Percentiles rank a stretch among this genome's conserved stretches.
phyloP scores from a whole-genome alignment of 2,797 vertebrate genomes.

The Scolopax bukidnonensis region DNA sequence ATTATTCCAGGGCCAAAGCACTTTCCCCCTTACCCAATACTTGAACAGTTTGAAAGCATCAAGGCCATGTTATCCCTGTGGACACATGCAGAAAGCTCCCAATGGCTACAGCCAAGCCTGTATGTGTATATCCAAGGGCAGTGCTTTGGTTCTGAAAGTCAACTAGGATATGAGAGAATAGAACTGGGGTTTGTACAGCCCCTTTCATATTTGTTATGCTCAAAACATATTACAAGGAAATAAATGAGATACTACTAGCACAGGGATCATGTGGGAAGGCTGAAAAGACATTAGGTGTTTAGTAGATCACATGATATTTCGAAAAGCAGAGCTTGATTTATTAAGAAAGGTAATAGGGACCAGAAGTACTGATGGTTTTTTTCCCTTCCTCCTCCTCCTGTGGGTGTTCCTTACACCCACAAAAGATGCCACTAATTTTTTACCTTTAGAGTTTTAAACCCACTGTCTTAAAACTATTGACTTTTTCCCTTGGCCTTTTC shows the following conservation, averaged over 20 bases:
- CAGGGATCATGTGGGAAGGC: neutral
- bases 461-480: neutral
- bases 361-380: neutral
- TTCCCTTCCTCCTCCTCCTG: neutral
- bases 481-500: neutral
- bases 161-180: neutral
- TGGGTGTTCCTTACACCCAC: neutral
- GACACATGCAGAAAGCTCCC: neutral
- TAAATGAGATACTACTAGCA: neutral
- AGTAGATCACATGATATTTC: neutral
- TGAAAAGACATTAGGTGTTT: neutral
- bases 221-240: constrained; percentile 17
- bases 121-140: neutral
- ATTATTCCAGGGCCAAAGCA: constrained; percentile 21
- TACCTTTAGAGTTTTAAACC: neutral
- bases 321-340: neutral
- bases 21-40: neutral
- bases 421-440: neutral
- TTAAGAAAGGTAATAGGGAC: neutral
- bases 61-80: neutral
- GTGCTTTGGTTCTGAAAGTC: neutral
- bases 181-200: neutral
- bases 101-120: neutral
- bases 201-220: constrained; percentile 30
- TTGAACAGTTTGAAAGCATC: constrained; percentile 53